Conservation (phyloP, 2,888 invertebrate genomes). For the Pteria penguin region DNA sequence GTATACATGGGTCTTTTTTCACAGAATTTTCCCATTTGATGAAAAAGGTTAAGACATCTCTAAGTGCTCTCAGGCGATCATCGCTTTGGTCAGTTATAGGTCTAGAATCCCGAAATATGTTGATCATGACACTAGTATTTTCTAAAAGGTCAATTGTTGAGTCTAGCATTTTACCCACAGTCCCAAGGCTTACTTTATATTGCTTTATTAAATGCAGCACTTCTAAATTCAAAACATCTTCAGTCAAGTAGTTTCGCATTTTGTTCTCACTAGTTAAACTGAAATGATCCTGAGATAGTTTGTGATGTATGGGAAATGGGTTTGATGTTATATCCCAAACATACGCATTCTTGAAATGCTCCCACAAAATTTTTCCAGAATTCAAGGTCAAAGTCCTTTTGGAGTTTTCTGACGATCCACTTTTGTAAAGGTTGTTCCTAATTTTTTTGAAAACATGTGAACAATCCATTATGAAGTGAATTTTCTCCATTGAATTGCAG, state of each 20-base stretch:
- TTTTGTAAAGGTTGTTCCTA: slow-evolving; percentile 40
- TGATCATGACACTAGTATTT: slow-evolving; percentile 30
- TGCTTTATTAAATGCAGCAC: slow-evolving; percentile 47
- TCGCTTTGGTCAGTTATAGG: slow-evolving; percentile 31
- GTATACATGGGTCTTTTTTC: background rate
- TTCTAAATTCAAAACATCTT: slow-evolving; percentile 41
- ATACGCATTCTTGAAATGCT: slow-evolving; percentile 41
- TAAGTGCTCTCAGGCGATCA: slow-evolving; percentile 23
- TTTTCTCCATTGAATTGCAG: background rate
- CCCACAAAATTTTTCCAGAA: slow-evolving; percentile 22
- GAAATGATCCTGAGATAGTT: slow-evolving; percentile 41
- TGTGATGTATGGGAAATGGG: slow-evolving; percentile 35
- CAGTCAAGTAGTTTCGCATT: slow-evolving; percentile 49
- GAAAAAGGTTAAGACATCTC: slow-evolving; percentile 32
- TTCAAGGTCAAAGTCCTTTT: background rate
- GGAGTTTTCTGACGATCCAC: slow-evolving; percentile 22
- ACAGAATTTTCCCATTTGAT: slow-evolving; percentile 30
- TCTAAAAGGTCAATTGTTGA: slow-evolving; percentile 35
- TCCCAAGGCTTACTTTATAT: slow-evolving; percentile 34
- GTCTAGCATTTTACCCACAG: slow-evolving; percentile 22
- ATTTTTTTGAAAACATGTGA: slow-evolving; percentile 40
- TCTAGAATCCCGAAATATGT: slow-evolving; percentile 32
- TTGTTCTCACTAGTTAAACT: slow-evolving; percentile 33
- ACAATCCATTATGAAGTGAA: slow-evolving; percentile 16
- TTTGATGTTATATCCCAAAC: slow-evolving; percentile 40